Evolutionary conservation across 2,113 vertebrate species (phyloP).

Genomic region (Centrocercus urophasianus): DNA sequence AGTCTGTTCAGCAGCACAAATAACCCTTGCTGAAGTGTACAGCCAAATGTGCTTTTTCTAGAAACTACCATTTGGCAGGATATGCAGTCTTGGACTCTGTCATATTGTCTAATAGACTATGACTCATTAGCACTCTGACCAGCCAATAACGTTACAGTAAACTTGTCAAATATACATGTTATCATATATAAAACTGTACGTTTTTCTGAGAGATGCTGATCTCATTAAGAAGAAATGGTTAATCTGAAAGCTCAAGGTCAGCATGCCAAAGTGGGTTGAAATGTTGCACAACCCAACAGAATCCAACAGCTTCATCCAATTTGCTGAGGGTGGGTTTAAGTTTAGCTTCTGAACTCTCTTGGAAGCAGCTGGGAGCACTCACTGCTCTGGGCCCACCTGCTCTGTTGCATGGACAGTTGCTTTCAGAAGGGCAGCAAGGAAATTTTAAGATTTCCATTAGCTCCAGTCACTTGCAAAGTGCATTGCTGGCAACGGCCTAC

Average conservation of each 20-base stretch:
- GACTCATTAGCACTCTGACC: neutral
- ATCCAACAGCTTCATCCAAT: neutral
- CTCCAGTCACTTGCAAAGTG: neutral
- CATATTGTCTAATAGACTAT: neutral
- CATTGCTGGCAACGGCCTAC: no score
- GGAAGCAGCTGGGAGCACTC: neutral
- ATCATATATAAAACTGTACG: neutral
- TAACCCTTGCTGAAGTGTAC: neutral
- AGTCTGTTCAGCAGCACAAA: neutral
- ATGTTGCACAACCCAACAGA: neutral
- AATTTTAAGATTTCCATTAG: neutral
- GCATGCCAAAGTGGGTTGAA: neutral
- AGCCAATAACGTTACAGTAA: neutral
- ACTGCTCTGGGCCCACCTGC: neutral
- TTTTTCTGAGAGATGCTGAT: neutral
- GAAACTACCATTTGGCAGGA: neutral
- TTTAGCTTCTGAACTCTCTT: neutral
- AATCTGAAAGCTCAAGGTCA: neutral
- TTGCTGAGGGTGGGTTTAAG: neutral
- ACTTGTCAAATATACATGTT: neutral
- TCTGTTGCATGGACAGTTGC: neutral
- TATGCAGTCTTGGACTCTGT: neutral
- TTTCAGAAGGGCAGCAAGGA: neutral
- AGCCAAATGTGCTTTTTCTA: neutral
- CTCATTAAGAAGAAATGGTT: neutral